Percentiles rank a stretch among this genome's conserved stretches.
phyloP scores from a whole-genome alignment of 2,888 invertebrate species.

The Andrena trimmerana region DNA sequence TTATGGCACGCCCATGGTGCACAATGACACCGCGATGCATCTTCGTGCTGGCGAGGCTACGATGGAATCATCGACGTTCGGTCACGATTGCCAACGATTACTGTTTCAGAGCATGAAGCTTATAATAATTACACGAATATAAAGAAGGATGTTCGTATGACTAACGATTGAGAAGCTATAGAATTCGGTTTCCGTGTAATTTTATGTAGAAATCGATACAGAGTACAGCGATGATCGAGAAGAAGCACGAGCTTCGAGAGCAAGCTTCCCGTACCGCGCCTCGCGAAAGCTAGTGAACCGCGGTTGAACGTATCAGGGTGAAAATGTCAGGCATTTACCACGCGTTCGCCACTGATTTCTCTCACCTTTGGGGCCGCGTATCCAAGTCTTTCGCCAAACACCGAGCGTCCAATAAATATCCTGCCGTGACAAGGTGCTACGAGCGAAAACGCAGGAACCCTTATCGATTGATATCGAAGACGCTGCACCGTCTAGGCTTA shows the following conservation, averaged over 20 bases:
- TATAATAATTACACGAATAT: too few relatives aligned
- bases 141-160: background rate
- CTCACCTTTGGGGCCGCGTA: constrained; percentile 56
- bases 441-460: constrained; percentile 20
- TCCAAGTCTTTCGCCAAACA: constrained; percentile 26
- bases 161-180: background rate
- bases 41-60: background rate
- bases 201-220: background rate
- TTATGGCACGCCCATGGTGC: constrained; percentile 54
- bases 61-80: constrained; percentile 32
- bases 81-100: constrained; percentile 1
- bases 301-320: constrained; percentile 43
- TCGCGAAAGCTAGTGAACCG: constrained; percentile 11
- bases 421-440: constrained; percentile 22
- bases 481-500: constrained; percentile 2
- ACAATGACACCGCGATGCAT: constrained; percentile 48
- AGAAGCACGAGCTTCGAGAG: background rate
- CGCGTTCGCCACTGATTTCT: constrained; percentile 60
- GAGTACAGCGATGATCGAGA: background rate
- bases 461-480: constrained; percentile 47
- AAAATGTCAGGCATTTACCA: constrained; percentile 73
- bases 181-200: background rate
- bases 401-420: constrained; percentile 24
- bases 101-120: background rate
- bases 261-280: background rate